Evolutionary conservation across 2,888 invertebrate genomes (phyloP).

Genomic region (Netelia inedita): DNA sequence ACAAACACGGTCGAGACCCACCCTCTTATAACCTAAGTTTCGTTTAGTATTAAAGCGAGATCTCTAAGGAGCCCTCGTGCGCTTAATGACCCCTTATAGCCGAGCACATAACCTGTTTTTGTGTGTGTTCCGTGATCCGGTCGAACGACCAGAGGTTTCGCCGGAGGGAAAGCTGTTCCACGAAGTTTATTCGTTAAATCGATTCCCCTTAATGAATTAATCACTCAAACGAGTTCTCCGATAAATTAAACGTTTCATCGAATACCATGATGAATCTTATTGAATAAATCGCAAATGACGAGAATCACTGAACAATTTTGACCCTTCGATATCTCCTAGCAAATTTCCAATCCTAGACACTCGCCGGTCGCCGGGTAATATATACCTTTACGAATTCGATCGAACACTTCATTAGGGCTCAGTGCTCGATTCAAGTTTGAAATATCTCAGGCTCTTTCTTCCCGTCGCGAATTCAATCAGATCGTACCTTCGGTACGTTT

Average conservation of each 20-base stretch:
- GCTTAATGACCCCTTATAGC: no score
- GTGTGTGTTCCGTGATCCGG: no score
- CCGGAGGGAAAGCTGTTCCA: no score
- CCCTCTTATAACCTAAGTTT: no score
- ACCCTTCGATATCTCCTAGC: background rate
- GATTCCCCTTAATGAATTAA: no score
- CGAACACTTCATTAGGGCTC: background rate
- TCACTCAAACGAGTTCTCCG: background rate
- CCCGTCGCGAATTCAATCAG: conserved; percentile 6
- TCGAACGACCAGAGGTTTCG: no score
- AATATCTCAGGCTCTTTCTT: background rate
- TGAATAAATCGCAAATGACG: background rate
- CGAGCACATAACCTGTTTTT: no score
- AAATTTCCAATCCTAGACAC: background rate
- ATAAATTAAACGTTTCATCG: background rate
- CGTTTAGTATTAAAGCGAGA: no score
- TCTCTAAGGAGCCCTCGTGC: no score
- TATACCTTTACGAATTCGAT: background rate
- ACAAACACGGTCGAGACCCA: no score
- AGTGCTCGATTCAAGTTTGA: conserved; percentile 6
- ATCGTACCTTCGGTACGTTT: conserved; percentile 9
- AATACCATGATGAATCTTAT: background rate
- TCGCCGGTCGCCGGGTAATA: background rate
- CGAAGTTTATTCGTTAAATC: no score
- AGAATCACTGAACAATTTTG: background rate